phyloP scores from a whole-genome alignment of 2,888 invertebrate genomes.

The Synergus gifuensis region DNA sequence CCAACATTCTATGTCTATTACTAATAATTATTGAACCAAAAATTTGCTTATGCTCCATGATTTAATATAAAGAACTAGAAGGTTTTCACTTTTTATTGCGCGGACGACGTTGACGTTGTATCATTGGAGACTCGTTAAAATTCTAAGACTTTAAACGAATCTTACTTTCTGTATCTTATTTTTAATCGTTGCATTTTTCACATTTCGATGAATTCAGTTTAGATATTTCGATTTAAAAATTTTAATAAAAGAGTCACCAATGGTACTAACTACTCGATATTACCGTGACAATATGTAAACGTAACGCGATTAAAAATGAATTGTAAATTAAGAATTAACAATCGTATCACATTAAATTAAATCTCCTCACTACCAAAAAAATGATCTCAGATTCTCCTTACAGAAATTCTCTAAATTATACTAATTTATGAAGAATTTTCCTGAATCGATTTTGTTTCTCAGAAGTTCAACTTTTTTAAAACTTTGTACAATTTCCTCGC shows the following conservation, averaged over 20 bases:
- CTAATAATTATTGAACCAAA: background rate
- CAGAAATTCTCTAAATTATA: background rate
- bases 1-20: background rate
- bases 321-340: conserved; percentile 6
- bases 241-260: background rate
- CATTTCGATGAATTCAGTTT: conserved; percentile 14
- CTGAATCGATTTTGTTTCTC: background rate
- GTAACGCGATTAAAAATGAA: background rate
- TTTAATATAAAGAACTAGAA: background rate
- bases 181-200: conserved; percentile 32
- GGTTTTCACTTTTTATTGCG: background rate
- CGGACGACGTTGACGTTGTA: background rate
- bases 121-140: background rate
- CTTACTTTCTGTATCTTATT: conserved; percentile 20
- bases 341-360: background rate
- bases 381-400: background rate
- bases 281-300: background rate
- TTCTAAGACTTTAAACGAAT: background rate
- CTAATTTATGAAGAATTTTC: background rate
- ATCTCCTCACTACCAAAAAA: background rate
- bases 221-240: background rate
- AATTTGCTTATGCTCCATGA: background rate
- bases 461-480: background rate
- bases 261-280: background rate
- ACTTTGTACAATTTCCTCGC: conserved; percentile 22